These are phyloP conservation scores for Ormyrus nitidulus DNA, from an alignment of 2,888 invertebrate species.

Conservation along the genomic window DNA sequence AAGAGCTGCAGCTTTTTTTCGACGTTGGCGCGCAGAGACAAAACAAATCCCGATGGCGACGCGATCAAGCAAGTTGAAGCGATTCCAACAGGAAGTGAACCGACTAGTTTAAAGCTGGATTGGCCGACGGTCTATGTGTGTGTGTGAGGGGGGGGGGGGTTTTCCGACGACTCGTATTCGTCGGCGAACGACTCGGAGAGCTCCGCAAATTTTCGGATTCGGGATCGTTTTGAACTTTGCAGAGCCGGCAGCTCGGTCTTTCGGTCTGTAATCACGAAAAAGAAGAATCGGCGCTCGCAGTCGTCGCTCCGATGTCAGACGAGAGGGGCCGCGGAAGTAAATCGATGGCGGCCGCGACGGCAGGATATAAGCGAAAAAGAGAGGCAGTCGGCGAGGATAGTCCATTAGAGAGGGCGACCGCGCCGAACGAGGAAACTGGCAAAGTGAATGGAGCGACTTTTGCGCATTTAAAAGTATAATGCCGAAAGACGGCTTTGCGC, in stretches of 20 bases:
- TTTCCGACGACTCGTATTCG: constrained; percentile 19
- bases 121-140: constrained; percentile 3
- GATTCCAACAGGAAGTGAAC: constrained; percentile 25
- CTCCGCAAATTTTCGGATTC: constrained; percentile 14
- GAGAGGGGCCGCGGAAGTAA: constrained; percentile 9
- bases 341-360: constrained; percentile 7
- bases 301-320: background rate
- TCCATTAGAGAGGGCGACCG: constrained; percentile 32
- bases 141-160: background rate
- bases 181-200: background rate
- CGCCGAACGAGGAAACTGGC: background rate
- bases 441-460: constrained; percentile 9
- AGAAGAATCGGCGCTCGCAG: constrained; percentile 10
- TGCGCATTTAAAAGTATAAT: constrained; percentile 35
- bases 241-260: background rate
- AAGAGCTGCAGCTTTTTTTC: background rate
- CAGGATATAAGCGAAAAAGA: background rate
- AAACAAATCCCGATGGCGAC: background rate
- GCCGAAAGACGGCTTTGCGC: background rate
- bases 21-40: background rate
- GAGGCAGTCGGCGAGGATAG: background rate
- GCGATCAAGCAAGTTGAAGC: constrained; percentile 28
- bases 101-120: constrained; percentile 34
- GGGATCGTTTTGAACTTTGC: background rate
- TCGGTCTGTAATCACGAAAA: constrained; percentile 29